Evolutionary conservation across 2,113 vertebrate genomes (phyloP), one percentile per base, ranked within the genome.

Genomic region (Gallinago jamesoni): DNA sequence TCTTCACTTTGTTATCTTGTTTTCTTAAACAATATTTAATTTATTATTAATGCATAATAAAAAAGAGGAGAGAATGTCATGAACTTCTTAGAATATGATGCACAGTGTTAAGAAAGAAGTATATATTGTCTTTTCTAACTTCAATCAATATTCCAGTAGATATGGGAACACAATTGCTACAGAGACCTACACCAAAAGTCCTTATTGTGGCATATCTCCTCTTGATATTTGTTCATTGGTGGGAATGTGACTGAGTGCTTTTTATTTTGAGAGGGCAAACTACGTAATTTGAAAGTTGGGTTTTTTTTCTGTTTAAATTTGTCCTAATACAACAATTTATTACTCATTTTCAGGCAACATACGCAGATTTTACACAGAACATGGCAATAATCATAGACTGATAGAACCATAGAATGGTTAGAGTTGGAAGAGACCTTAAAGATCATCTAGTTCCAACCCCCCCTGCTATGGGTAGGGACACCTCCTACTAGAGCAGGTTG

Each of bases 41-140:
- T 94, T 85, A 88, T 96, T 97, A 91, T 97, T 97, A 87, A 86
- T 89, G 5, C 55, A 68, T 72, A 47, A 85, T 67, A 57, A 81
- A 80, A 92, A 60, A 50, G 14, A 93, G 15, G 10, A 92, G 79
- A 43, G 25, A 70, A 62, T 41, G 5, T 27, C 13, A 53, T 35
- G 47, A 56, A 35, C 4, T 52, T 83, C 35, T 81, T 67, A 39
- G 16, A 66, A 2, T 63, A 67, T 20, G 12, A 33, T 56, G 23
- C 33, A 75, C 5, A 15, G 25, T 52, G 45, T 77, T 72, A 82
- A 43, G 8, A 56, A 70, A 63, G 3, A 84, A 59, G 24, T 33
- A 47, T 45, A 33, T 1, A 31, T 53, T 76, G 20, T 59, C 45
- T 89, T 82, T 13, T 79, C 27, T 72, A 57, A 62, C 5, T 82